Evolutionary conservation across 2,888 invertebrate genomes (phyloP).

Genomic region (Euclidia mi): DNA sequence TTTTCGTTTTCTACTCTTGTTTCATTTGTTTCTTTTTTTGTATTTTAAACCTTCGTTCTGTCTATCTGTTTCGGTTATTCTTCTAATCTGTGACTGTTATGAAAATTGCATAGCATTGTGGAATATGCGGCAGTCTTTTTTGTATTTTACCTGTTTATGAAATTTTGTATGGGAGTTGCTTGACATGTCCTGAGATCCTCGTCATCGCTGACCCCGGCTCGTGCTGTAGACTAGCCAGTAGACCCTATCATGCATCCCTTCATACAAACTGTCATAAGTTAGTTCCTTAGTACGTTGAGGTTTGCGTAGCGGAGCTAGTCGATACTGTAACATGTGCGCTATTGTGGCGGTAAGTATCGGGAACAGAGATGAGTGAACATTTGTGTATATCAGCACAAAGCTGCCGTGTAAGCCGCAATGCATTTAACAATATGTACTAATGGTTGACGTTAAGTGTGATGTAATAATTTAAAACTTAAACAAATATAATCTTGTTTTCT

Average conservation of each 20-base stretch:
- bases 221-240: slow-evolving; percentile 77
- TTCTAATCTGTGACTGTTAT: slow-evolving; percentile 80
- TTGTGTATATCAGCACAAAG: slow-evolving; percentile 49
- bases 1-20: slow-evolving; percentile 73
- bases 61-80: slow-evolving; percentile 65
- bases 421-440: slow-evolving; percentile 84
- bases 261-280: slow-evolving; percentile 65
- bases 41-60: slow-evolving; percentile 60
- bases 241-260: slow-evolving; percentile 81
- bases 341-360: slow-evolving; percentile 33
- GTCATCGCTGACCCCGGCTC: slow-evolving; percentile 70
- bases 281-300: slow-evolving; percentile 45
- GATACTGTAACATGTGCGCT: slow-evolving; percentile 20
- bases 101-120: slow-evolving; percentile 88
- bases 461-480: slow-evolving; percentile 47
- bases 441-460: slow-evolving; percentile 74
- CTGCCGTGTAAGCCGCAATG: slow-evolving; percentile 87
- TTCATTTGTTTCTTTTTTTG: slow-evolving; percentile 66
- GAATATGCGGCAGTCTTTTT: slow-evolving; percentile 87
- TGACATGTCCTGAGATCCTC: slow-evolving; percentile 69
- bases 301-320: slow-evolving; percentile 31
- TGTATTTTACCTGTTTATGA: slow-evolving; percentile 62
- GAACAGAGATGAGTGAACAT: slow-evolving; percentile 23
- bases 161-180: slow-evolving; percentile 73
- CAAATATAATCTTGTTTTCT: slow-evolving; percentile 46